Conservation (phyloP, 2,113 vertebrate genomes). For the Lontra canadensis region DNA sequence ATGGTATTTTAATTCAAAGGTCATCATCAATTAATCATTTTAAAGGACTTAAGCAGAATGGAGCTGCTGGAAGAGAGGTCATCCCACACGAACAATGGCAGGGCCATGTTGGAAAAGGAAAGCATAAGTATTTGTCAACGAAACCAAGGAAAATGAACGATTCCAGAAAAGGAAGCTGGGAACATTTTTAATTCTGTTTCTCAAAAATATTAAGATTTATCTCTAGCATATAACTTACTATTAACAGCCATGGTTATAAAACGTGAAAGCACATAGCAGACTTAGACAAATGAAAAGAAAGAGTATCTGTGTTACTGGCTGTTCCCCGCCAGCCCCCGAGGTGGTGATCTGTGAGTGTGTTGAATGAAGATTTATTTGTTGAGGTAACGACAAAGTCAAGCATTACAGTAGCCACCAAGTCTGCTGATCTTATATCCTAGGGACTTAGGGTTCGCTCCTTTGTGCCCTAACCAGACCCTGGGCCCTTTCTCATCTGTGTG, state of each 20-base stretch:
- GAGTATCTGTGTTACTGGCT: fast-evolving
- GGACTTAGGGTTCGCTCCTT: fast-evolving
- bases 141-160: background rate
- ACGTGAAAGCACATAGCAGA: fast-evolving
- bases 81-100: background rate
- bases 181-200: background rate
- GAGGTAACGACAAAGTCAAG: too few relatives aligned
- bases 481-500: fast-evolving
- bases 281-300: background rate
- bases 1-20: constrained; percentile 52
- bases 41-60: background rate
- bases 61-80: background rate
- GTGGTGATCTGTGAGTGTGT: fast-evolving
- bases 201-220: background rate
- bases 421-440: fast-evolving
- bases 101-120: too few relatives aligned
- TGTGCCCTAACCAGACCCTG: fast-evolving
- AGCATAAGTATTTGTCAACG: background rate
- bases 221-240: background rate
- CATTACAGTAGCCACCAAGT: fast-evolving
- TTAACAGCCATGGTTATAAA: background rate
- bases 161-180: background rate
- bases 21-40: constrained; percentile 53
- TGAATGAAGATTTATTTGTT: background rate
- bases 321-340: fast-evolving